Evolutionary conservation across 2,888 invertebrate species (phyloP).

Genomic region (Caenorhabditis sp.): DNA sequence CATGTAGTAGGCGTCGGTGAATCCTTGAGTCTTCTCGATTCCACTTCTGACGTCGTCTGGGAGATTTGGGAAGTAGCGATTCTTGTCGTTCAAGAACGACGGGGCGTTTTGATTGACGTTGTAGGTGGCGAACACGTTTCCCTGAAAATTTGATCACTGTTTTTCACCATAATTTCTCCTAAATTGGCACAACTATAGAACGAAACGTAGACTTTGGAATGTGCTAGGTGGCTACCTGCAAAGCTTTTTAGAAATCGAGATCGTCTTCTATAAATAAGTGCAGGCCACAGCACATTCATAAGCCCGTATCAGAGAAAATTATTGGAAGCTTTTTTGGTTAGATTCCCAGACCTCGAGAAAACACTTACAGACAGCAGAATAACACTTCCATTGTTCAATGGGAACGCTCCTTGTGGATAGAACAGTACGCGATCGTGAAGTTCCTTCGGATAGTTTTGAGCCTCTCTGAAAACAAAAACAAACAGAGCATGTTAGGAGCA

Average conservation of each 20-base stretch:
- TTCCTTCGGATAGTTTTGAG: slow-evolving; percentile 73
- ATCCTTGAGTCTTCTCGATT: slow-evolving; percentile 64
- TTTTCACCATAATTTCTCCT: no score
- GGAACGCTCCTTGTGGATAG: slow-evolving; percentile 80
- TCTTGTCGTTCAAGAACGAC: slow-evolving; percentile 78
- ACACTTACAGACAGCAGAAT: slow-evolving; percentile 75
- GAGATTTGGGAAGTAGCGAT: slow-evolving; percentile 77
- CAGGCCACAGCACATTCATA: no score
- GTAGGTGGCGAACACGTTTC: slow-evolving; percentile 80
- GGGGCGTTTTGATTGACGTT: slow-evolving; percentile 75
- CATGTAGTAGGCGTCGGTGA: slow-evolving; percentile 65
- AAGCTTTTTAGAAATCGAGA: no score
- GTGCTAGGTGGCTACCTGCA: no score
- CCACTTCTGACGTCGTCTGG: slow-evolving; percentile 75
- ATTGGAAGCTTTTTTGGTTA: no score
- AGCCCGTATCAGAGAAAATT: no score
- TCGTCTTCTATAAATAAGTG: no score
- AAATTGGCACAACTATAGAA: no score
- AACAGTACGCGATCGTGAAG: slow-evolving; percentile 80
- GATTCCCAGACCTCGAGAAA: no score
- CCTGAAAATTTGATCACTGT: slow-evolving; percentile 62
- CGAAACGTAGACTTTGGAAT: no score
- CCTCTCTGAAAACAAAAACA: slow-evolving; percentile 62
- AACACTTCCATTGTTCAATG: slow-evolving; percentile 78
- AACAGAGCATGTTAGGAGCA: background rate